Evolutionary conservation across 2,888 invertebrate species (phyloP), one percentile per base, ranked within the genome.

Genomic region (Ophion ellenae): DNA sequence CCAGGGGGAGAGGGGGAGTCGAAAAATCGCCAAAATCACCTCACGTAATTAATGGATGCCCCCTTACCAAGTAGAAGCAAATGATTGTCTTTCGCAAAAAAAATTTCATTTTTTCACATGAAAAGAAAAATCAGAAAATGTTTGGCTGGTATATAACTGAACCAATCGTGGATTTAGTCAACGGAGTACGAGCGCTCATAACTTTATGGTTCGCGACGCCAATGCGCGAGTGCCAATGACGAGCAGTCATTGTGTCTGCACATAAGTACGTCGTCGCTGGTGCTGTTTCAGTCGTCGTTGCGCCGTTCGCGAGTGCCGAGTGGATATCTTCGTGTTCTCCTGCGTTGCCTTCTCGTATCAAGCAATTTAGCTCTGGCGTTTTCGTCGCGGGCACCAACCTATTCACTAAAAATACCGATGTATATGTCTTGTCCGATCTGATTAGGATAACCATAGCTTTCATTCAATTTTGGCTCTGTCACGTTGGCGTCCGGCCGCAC

Each of bases 201-300:
- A 64, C 57, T 28, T 78, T n/a, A 76, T 20, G 73, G 66, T 57
- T 85, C 82, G 83, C 89, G 88, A 90, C 90, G 90, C 89, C 89
- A 89, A 87, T 90, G 89, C 61, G 9, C 24, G 20, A 78, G 79
- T 83, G 45, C 75, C 85, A 89, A 87, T 90, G 88, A 89, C 89
- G 88, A 87, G 86, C 83, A 77, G 75, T 88, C 77, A 82, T 86
- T 85, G 82, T 80, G 76, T 76, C 71, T 74, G 40, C 83, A 67
- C 69, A 47, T 75, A 74, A 70, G 69, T 59, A 83, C 70, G 67
- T 76, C 63, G 82, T 78, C 61, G 57, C 79, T 73, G 78, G 73
- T 69, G 82, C 67, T 75, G 77, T 74, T 87, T 87, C 88, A 89
- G 88, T 88, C 88, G 84, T 86, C 85, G 86, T 86, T 88, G 85